Percentiles rank a stretch among this genome's conserved stretches.
phyloP scores from a whole-genome alignment of 1,140 invertebrate genomes.

The Scaptomyza pallida region DNA sequence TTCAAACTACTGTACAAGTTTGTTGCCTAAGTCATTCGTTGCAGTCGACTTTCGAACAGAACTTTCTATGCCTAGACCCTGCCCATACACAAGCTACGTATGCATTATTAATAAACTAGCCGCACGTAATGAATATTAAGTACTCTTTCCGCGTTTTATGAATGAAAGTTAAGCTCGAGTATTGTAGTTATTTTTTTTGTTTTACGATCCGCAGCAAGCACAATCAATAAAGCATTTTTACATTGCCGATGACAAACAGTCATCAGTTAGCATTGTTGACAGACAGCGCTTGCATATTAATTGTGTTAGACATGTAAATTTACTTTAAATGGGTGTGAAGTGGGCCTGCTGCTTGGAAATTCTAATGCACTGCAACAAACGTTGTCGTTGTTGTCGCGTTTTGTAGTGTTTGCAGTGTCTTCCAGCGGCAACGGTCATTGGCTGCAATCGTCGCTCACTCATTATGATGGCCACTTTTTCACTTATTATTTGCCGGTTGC shows the following conservation, averaged over 20 bases:
- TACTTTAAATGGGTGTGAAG: slow-evolving; percentile 67
- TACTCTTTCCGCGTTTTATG: slow-evolving; percentile 51
- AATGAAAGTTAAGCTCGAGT: slow-evolving; percentile 68
- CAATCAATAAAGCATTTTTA: slow-evolving; percentile 74
- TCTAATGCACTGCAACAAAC: slow-evolving; percentile 36
- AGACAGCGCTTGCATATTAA: slow-evolving; percentile 69
- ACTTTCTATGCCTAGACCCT: slow-evolving; percentile 54
- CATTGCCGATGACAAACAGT: slow-evolving; percentile 63
- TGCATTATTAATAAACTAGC: slow-evolving; percentile 48
- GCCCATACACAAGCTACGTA: slow-evolving; percentile 20
- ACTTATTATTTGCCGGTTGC: slow-evolving; percentile 52
- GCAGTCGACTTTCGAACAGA: slow-evolving; percentile 63
- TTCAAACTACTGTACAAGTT: slow-evolving; percentile 35
- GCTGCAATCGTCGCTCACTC: slow-evolving; percentile 42
- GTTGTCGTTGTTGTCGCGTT: slow-evolving; percentile 15
- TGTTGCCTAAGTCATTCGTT: slow-evolving; percentile 46
- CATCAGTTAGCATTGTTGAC: slow-evolving; percentile 11
- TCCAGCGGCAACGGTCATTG: slow-evolving; percentile 43
- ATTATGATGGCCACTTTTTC: slow-evolving; percentile 51
- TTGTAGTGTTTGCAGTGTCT: slow-evolving; percentile 9
- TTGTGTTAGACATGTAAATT: slow-evolving; percentile 56
- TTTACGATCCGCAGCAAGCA: slow-evolving; percentile 31
- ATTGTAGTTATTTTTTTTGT: slow-evolving; percentile 51
- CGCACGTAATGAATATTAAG: slow-evolving; percentile 59
- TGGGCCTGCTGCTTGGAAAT: slow-evolving; percentile 38